A percentile compares a stretch with the other conserved stretches of the same genome.
Conservation (phyloP, 2,888 invertebrate species). For the Pseudococcus longispinus region DNA sequence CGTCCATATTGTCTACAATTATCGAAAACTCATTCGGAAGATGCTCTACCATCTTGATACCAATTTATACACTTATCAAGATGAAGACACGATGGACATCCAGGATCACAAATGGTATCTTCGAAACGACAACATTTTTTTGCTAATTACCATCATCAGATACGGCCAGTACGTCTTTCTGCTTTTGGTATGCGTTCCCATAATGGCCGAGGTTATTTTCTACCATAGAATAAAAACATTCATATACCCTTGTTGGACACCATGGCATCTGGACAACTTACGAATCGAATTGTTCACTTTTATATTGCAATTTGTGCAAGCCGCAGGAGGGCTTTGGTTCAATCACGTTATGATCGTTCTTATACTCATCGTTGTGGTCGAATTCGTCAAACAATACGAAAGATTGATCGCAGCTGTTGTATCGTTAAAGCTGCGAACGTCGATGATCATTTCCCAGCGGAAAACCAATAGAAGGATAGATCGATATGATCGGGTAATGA, state of each 20-base stretch:
- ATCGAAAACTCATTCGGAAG: background rate
- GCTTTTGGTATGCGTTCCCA: background rate
- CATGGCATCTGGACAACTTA: background rate
- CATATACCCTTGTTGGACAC: background rate
- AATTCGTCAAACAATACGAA: conserved; percentile 20
- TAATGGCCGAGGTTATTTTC: background rate
- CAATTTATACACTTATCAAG: background rate
- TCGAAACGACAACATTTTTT: background rate
- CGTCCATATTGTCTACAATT: background rate
- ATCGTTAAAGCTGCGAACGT: background rate
- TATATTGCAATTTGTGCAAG: background rate
- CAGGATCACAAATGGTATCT: background rate
- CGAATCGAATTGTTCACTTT: background rate
- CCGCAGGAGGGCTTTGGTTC: background rate
- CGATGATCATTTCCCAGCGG: background rate
- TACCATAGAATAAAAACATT: background rate
- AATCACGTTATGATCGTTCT: background rate
- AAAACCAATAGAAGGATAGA: background rate
- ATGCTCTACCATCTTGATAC: background rate
- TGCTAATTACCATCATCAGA: background rate
- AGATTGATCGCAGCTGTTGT: background rate
- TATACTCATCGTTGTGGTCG: background rate
- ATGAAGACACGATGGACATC: background rate
- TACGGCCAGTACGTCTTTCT: background rate
- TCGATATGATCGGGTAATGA: background rate